Evolutionary conservation across 1,140 invertebrate genomes (phyloP), one percentile per base, ranked within the genome.

Genomic region (Antheraea pernyi): DNA sequence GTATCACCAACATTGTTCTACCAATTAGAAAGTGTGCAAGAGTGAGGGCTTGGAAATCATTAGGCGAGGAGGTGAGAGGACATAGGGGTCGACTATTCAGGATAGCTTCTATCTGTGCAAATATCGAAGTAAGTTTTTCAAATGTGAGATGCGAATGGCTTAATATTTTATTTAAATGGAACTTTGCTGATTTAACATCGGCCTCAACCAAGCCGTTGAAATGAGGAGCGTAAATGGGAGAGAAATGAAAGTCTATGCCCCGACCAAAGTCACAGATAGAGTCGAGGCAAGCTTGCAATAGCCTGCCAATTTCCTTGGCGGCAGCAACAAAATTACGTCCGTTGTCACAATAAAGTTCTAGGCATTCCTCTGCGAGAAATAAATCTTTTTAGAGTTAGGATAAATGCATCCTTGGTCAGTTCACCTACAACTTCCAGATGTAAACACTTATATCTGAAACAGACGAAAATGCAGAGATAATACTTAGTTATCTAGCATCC

Each of bases 71-170:
- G 10, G 80, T 79, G 3, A 92, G 48, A 37, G 85, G 80, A 39
- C 75, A 84, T n/a, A 92, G 46, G n/a, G 85, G 87, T 42, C 88
- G 77, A n/a, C 82, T 89, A 75, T 93, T 93, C 7, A 91, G 68
- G 48, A 81, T 66, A 2, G 84, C 79, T 63, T 87, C 85, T 9
- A 88, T 72, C 68, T 87, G 82, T 48, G 72, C 75, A 30, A 88
- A 72, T 11, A 86, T 46, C 8, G 84, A 85, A 7, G 30, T 65
- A 0, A 91, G 48, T 63, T 88, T 80, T 76, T 88, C 81, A 36
- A 79, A 78, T 30, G 76, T 86, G 0, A 90, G 69, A 18, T 74
- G 65, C 2, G 39, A n/a, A 46, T 77, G 75, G 11, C 75, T 77
- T 10, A 80, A 68, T 6, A 81, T 68, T 58, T 77, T 30, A 67